Conservation (phyloP, 2,888 invertebrate species). For the Tupiocoris notatus region DNA sequence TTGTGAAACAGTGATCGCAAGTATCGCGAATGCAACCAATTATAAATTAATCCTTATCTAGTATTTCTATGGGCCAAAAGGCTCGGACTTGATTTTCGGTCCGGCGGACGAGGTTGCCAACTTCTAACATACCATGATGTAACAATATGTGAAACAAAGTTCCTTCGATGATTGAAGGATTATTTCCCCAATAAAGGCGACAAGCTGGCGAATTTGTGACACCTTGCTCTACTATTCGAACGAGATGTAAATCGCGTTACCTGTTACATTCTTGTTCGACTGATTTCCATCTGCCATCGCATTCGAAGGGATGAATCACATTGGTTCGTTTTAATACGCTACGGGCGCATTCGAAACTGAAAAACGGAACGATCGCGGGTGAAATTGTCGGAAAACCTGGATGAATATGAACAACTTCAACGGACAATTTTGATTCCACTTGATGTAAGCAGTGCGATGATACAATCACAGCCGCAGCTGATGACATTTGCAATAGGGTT, state of each 20-base stretch:
- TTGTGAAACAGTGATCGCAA: too few relatives aligned
- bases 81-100: too few relatives aligned
- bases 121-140: not conserved
- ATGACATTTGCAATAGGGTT: too few relatives aligned
- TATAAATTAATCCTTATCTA: too few relatives aligned
- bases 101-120: not conserved
- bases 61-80: too few relatives aligned
- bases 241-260: constrained; percentile 5
- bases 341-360: not conserved
- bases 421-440: not conserved
- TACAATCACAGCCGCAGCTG: constrained; percentile 4
- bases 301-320: not conserved
- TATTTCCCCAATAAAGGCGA: not conserved
- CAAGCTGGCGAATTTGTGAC: not conserved
- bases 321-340: not conserved
- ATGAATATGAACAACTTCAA: not conserved
- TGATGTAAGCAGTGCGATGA: too few relatives aligned
- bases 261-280: constrained; percentile 36
- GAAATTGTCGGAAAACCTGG: not conserved
- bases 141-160: too few relatives aligned
- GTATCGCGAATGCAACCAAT: too few relatives aligned
- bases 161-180: not conserved
- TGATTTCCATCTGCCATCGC: constrained; percentile 32
- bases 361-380: not conserved
- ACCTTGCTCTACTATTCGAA: too few relatives aligned